These are phyloP conservation scores for Meloe dianella DNA, from an alignment of 2,888 invertebrate species.

Conservation along the genomic window DNA sequence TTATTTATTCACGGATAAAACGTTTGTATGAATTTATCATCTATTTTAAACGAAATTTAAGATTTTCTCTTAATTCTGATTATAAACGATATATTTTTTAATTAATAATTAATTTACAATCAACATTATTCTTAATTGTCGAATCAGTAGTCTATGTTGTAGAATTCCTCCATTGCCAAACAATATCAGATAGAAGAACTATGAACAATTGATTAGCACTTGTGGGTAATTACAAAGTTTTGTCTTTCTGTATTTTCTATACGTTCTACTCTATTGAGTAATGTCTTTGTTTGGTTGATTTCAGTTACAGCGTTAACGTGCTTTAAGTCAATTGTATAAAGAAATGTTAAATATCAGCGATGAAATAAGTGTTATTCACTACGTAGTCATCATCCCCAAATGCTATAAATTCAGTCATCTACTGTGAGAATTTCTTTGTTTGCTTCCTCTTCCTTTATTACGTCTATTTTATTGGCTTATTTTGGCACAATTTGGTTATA, in stretches of 20 bases:
- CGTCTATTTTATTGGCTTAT: no score
- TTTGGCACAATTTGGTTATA: no score
- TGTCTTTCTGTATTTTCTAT: neutral
- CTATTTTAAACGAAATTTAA: constrained; percentile 29
- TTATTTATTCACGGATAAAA: constrained; percentile 41
- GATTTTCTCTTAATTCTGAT: neutral
- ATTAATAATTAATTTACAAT: neutral
- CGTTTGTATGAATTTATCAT: constrained; percentile 38
- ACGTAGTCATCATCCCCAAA: no score
- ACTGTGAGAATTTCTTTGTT: no score
- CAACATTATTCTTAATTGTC: neutral
- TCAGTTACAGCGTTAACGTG: neutral
- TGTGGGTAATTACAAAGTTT: constrained; percentile 9
- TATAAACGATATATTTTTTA: no score
- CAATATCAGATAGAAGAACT: neutral
- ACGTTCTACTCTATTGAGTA: neutral
- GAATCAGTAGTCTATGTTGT: neutral
- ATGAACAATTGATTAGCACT: neutral
- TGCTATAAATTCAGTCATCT: no score
- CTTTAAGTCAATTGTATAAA: neutral
- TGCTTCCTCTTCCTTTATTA: no score
- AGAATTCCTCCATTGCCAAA: neutral
- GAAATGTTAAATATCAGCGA: no score
- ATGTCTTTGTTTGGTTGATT: neutral
- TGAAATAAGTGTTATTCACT: no score